Conservation (phyloP, 2,888 invertebrate genomes). For the Papilio gigon region DNA sequence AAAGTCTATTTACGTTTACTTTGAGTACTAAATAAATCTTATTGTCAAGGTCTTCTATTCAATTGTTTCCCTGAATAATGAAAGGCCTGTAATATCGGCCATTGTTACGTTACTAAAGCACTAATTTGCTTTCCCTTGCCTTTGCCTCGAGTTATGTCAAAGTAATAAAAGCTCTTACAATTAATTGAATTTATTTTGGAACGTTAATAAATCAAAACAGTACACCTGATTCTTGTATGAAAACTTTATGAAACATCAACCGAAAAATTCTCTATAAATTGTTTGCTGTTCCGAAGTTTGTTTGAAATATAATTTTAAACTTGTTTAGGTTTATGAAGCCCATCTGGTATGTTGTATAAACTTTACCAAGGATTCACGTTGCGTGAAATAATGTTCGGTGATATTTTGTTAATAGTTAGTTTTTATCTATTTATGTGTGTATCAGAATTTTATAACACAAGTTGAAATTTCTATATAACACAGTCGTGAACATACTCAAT, state of each 20-base stretch:
- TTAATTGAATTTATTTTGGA: background rate
- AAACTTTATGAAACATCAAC: constrained; percentile 12
- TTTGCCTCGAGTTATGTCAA: background rate
- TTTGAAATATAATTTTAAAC: constrained; percentile 26
- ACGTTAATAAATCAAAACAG: background rate
- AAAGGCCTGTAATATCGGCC: background rate
- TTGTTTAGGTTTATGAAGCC: constrained; percentile 14
- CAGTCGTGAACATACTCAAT: background rate
- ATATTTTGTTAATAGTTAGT: background rate
- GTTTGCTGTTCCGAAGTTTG: constrained; percentile 12
- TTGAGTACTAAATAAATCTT: background rate
- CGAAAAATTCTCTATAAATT: constrained; percentile 2
- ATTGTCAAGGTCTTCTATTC: constrained; percentile 10
- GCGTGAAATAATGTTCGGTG: background rate
- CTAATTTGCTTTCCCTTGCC: too few species aligned
- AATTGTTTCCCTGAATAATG: background rate
- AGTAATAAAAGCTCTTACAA: background rate
- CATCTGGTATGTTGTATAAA: constrained; percentile 22
- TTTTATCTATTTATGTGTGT: background rate
- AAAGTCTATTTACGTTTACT: background rate
- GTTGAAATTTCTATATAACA: background rate
- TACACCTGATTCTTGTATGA: constrained; percentile 12
- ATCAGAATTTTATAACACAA: background rate
- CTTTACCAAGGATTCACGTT: constrained; percentile 1
- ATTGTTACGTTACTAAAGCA: constrained; percentile 12